These are phyloP conservation scores for Heterotis niloticus DNA, from an alignment of 2,113 vertebrate genomes.

Conservation along the genomic window DNA sequence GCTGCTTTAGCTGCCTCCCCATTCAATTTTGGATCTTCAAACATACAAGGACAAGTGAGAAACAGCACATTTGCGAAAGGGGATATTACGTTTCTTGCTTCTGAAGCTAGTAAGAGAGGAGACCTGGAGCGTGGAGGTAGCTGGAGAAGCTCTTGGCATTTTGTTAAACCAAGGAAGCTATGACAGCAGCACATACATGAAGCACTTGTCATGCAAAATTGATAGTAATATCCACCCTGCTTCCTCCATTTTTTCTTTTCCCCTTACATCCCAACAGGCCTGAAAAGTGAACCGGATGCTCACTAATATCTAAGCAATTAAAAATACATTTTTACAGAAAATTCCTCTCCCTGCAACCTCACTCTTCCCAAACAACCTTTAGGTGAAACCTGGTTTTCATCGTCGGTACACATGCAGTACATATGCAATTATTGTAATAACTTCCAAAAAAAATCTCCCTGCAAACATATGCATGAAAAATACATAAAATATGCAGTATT, in stretches of 20 bases:
- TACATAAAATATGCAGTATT: no score
- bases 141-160: neutral
- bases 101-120: constrained; percentile 5
- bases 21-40: constrained; percentile 92
- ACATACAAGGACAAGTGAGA: constrained; percentile 79
- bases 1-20: constrained; percentile 88
- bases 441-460: no score
- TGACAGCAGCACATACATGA: neutral
- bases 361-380: no score
- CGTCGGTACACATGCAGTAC: no score
- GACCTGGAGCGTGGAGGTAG: constrained; percentile 4
- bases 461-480: no score
- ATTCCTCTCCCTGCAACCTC: no score
- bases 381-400: no score
- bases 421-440: no score
- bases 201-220: neutral
- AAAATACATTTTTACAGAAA: constrained; percentile 32
- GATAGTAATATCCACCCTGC: neutral
- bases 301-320: constrained; percentile 17
- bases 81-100: neutral
- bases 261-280: neutral
- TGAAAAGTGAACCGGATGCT: neutral
- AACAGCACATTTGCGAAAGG: constrained; percentile 51
- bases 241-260: neutral
- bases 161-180: neutral